Evolutionary conservation across 2,888 invertebrate species (phyloP).

Genomic region (Athalia cordata): DNA sequence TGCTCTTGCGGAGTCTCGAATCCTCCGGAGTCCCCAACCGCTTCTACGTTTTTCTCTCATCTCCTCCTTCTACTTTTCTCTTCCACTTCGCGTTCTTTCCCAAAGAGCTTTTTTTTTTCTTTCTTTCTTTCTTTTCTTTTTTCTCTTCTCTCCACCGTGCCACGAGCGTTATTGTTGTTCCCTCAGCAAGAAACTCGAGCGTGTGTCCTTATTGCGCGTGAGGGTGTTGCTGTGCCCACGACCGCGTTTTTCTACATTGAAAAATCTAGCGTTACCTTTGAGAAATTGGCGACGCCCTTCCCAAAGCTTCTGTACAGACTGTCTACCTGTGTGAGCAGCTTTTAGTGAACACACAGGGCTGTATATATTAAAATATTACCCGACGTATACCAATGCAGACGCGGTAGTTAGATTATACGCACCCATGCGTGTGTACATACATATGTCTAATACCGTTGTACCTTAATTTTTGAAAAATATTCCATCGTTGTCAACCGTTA

Average conservation of each 20-base stretch:
- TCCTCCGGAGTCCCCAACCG: conserved; percentile 13
- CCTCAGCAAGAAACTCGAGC: conserved; percentile 6
- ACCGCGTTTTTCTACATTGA: conserved; percentile 64
- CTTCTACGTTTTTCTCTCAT: conserved; percentile 51
- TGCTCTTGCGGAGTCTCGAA: conserved; percentile 49
- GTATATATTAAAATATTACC: too few species aligned
- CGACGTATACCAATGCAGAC: too few species aligned
- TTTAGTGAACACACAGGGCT: too few species aligned
- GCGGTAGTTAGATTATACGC: too few species aligned
- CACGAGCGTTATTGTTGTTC: conserved; percentile 4
- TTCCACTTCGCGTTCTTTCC: conserved; percentile 51
- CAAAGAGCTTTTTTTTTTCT: conserved; percentile 49
- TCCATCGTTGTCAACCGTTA: not conserved
- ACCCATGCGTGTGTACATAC: too few species aligned
- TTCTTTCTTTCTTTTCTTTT: conserved; percentile 52
- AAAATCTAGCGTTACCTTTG: conserved; percentile 65
- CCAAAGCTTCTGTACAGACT: not conserved
- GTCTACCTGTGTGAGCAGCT: too few species aligned
- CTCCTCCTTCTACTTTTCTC: conserved; percentile 50
- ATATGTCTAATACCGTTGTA: conserved; percentile 12
- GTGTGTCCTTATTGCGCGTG: not conserved
- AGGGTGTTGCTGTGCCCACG: conserved; percentile 49
- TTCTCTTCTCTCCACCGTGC: conserved; percentile 45
- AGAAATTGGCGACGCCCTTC: conserved; percentile 62
- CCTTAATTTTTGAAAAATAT: conserved; percentile 26